phyloP scores from a whole-genome alignment of 1,140 invertebrate genomes.

The Cherax quadricarinatus region DNA sequence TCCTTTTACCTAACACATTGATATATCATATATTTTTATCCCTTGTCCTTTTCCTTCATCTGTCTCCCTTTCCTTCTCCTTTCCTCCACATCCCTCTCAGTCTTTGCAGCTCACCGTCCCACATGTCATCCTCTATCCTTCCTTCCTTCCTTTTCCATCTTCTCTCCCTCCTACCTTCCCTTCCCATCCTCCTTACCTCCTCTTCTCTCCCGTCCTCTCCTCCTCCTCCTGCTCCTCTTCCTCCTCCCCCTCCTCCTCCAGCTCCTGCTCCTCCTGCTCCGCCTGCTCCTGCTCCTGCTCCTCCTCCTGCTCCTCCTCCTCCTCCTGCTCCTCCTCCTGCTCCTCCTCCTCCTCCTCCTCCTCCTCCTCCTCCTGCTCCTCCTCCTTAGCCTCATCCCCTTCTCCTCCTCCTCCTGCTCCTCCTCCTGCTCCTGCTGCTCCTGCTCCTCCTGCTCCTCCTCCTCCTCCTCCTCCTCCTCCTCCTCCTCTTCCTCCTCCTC shows the following conservation, averaged over 20 bases:
- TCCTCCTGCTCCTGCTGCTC: no score
- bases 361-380: background rate
- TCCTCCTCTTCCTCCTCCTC: background rate
- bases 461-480: background rate
- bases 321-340: background rate
- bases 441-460: no score
- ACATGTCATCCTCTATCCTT: no score
- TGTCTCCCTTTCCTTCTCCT: background rate
- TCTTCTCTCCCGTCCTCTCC: background rate
- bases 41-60: no score
- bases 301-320: background rate
- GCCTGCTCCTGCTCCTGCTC: no score
- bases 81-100: no score
- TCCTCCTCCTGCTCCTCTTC: slow-evolving; percentile 25
- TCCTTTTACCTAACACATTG: no score
- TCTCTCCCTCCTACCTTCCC: background rate
- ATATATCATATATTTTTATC: no score
- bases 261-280: background rate
- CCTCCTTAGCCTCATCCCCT: no score
- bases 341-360: no score
- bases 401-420: background rate
- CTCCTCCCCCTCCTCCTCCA: slow-evolving; percentile 16
- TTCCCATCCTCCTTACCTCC: background rate
- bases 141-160: background rate
- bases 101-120: no score